Base-by-base conservation (phyloP, 2,113 vertebrate species). In the Oreotrochilus melanogaster region DNA sequence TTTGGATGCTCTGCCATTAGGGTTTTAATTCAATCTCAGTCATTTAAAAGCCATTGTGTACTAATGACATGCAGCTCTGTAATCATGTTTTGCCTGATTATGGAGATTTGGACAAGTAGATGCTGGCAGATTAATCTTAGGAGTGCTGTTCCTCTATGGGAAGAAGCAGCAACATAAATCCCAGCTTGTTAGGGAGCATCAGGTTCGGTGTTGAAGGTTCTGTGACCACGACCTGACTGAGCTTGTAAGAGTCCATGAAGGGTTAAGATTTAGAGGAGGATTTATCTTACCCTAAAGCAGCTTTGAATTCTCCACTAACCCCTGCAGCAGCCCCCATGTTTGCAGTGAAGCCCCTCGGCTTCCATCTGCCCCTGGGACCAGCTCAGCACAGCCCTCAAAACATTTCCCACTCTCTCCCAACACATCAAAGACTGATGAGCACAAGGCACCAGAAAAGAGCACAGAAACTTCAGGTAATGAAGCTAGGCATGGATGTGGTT, bases 1-100 rank as follows among this genome's bases (percentile, higher is more conserved):
- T 48, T 73, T 54, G 60, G 88, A 93, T 91, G 76, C 37, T 86
- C 81, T 84, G 75, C 91, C 90, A 94, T 95, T 64, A 95, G 71
- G 71, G 31, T 50, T 92, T 91, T 97, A 96, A 97, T 97, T 95
- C 86, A 95, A 97, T 97, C 84, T 79, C 82, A 58, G 93, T 60
- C 94, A 87, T 91, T 94, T 92, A 95, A 94, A 53, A 95, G 94
- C 64, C 81, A 85, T 66, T 94, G 88, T 79, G 73, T 85, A 73
- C 96, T 97, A 95, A 93, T 92, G 73, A 91, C 82, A 60, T 10
- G 31, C 58, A 89, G 74, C 57, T 88, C 70, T 66, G 48, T 96
- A 95, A 97, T 95, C 92, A 92, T 35, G 78, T 94, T 97, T 95
- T 87, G 66, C 50, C 90, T 86, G 70, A 93, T 96, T 92, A 95